These are phyloP conservation scores for Percopsis transmontana DNA, from an alignment of 2,113 vertebrate species.

Conservation along the genomic window DNA sequence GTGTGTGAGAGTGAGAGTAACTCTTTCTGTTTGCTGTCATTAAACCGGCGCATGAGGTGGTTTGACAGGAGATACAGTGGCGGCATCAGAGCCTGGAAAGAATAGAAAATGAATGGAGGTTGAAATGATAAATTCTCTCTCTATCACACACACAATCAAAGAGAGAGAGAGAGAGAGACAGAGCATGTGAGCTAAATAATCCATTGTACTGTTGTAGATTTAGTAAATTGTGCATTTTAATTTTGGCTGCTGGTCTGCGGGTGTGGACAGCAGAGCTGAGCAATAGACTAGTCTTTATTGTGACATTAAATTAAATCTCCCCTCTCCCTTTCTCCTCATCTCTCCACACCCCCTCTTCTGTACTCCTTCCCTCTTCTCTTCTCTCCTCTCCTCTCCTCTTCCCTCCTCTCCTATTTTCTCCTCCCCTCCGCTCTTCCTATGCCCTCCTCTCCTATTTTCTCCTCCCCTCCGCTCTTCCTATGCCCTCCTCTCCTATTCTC, in stretches of 20 bases:
- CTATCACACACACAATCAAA: no score
- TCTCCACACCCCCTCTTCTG: not conserved
- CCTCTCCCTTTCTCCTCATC: not conserved
- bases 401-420: not conserved
- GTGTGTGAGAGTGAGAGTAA: no score
- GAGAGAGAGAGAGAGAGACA: no score
- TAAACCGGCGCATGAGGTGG: not conserved
- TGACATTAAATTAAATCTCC: not conserved
- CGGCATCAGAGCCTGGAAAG: not conserved
- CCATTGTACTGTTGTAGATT: no score
- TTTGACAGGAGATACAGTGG: not conserved
- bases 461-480: not conserved
- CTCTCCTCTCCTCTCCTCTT: conserved; percentile 7
- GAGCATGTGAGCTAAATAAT: no score
- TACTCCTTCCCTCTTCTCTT: not conserved
- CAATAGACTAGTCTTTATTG: not conserved
- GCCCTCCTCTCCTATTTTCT: not conserved
- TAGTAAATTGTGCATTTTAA: no score
- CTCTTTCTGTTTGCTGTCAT: not conserved
- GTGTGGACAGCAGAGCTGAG: no score
- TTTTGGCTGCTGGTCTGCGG: no score
- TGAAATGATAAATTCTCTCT: no score
- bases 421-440: not conserved
- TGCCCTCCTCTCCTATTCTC: no score
- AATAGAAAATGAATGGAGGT: not conserved